A percentile compares a stretch with the other conserved stretches of the same genome.
phyloP scores from a whole-genome alignment of 2,113 vertebrate species.

The Hippocampus comes region DNA sequence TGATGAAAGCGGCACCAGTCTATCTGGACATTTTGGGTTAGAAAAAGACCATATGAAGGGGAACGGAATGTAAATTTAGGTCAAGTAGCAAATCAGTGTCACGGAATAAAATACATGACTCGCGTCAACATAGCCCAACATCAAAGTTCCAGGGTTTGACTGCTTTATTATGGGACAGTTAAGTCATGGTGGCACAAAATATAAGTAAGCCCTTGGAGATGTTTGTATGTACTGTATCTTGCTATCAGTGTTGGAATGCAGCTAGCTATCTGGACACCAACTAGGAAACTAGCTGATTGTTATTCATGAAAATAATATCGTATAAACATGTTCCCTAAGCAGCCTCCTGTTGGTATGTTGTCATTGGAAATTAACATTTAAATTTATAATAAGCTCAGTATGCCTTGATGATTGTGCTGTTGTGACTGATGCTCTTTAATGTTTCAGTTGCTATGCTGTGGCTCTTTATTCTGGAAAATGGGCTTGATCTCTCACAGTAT shows the following conservation, averaged over 20 bases:
- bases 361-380: neutral
- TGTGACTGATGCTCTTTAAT: too few relatives aligned
- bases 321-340: neutral
- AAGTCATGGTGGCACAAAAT: neutral
- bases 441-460: too few relatives aligned
- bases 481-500: too few relatives aligned
- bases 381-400: too few relatives aligned
- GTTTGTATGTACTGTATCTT: neutral
- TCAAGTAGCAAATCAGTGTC: neutral
- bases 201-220: neutral
- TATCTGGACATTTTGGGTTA: constrained; percentile 79
- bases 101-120: neutral
- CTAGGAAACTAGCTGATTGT: neutral
- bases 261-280: neutral
- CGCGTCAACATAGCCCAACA: neutral
- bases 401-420: too few relatives aligned
- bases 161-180: neutral
- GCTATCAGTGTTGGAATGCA: neutral
- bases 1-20: constrained; percentile 77
- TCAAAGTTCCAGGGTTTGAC: neutral
- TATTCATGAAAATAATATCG: neutral
- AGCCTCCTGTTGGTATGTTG: neutral
- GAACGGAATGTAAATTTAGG: neutral
- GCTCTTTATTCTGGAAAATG: too few relatives aligned
- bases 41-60: constrained; percentile 5